Conservation (phyloP, 2,888 invertebrate species). For the Melinaea menophilus region DNA sequence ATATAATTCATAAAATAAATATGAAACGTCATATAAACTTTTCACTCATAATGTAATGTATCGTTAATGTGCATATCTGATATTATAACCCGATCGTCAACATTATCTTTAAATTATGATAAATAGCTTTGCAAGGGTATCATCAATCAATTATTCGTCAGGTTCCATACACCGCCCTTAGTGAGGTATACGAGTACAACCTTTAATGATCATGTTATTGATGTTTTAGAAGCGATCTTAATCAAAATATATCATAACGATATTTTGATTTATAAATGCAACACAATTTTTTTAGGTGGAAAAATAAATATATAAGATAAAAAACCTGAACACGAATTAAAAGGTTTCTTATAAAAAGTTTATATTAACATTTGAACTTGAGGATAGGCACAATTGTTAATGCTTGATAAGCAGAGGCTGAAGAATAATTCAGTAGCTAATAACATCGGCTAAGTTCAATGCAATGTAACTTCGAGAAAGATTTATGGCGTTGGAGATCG, state of each 20-base stretch:
- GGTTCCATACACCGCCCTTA: slow-evolving; percentile 31
- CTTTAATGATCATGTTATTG: no score
- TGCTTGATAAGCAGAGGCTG: slow-evolving; percentile 16
- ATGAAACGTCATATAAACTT: no score
- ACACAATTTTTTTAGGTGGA: no score
- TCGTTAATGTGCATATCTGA: slow-evolving; percentile 15
- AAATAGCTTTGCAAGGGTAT: slow-evolving; percentile 36
- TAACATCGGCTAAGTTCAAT: slow-evolving; percentile 31
- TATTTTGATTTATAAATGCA: no score
- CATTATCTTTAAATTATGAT: slow-evolving; percentile 61
- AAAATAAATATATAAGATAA: no score
- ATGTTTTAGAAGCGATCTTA: no score
- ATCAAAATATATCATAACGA: no score
- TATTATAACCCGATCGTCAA: slow-evolving; percentile 28
- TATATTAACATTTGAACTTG: neutral
- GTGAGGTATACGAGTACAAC: slow-evolving; percentile 17
- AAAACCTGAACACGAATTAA: no score
- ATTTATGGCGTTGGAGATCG: slow-evolving; percentile 35
- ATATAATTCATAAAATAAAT: slow-evolving; percentile 14
- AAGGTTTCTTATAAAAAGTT: no score
- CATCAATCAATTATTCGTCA: slow-evolving; percentile 37
- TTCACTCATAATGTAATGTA: no score
- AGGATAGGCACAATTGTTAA: slow-evolving; percentile 11
- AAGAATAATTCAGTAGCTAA: slow-evolving; percentile 40
- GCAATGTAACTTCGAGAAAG: slow-evolving; percentile 37